Base-by-base conservation (phyloP, 2,888 invertebrate genomes). In the Protophormia terraenovae region DNA sequence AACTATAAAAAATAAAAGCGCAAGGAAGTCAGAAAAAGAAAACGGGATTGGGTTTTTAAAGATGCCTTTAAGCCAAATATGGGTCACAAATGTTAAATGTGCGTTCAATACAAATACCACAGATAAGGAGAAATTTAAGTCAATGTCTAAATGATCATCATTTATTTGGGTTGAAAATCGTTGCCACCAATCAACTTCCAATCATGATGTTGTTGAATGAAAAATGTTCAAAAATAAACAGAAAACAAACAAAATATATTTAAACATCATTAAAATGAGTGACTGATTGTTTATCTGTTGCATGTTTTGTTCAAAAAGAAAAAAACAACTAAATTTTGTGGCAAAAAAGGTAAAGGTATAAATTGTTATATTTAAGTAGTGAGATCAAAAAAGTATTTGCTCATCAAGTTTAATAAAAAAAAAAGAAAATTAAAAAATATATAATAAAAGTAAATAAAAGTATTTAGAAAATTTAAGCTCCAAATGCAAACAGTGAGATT, bases 1-100 rank as follows among this genome's bases (percentile, higher is more conserved):
- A 45, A 47, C 32, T 27, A 3, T 55, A 14, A 32, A 27, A 5
- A 45, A 29, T 47, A 45, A 62, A 38, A 47, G 47, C 27, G 3
- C 12, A 64, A 73, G 60, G 22, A 12, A 38, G 10, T 3, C 5
- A 24, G 14, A 47, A 53, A 53, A 38, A 55, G 45, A 58, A 84
- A 69, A 73, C 55, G 16, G 50, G 41, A 77, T 55, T 55, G 64
- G 6, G 38, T 16, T 62, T 35, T 29, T 60, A 7, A 14, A 16
- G 35, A 16, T 77, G 72, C 50, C 67, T 84, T 81, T 55, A 41
- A 55, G 41, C 66, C 53, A 66, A 72, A 85, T 75, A 66, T 82
- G 76, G 85, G 85, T 79, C 85, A 85, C 75, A 67, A 78, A 73
- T 81, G 76, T 81, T 72, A 58, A 81, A 77, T 73, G 41, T 38